phyloP scores from a whole-genome alignment of 92 coral and sea anemone species.

The Nematostella vectensis region DNA sequence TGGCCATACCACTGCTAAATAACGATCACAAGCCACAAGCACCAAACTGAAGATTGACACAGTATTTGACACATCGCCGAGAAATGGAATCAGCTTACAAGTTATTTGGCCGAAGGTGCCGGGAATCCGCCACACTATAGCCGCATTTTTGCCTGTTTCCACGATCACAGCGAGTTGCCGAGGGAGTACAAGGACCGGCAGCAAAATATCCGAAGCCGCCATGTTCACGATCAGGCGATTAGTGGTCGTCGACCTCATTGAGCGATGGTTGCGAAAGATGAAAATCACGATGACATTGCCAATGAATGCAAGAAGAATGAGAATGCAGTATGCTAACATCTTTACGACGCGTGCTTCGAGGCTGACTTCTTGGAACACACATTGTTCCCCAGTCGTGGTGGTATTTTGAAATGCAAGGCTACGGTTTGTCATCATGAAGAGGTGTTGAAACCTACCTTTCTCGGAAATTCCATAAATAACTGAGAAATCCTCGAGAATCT shows the following conservation, averaged over 20 bases:
- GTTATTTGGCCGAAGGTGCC: slow-evolving; percentile 15
- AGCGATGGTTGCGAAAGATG: slow-evolving; percentile 26
- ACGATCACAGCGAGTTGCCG: slow-evolving; percentile 6
- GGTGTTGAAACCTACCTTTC: too few species aligned
- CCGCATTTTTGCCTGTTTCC: slow-evolving; percentile 7
- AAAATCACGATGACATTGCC: slow-evolving; percentile 18
- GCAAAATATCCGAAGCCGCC: slow-evolving; percentile 26
- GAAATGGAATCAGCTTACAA: slow-evolving; percentile 19
- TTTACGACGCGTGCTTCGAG: slow-evolving; percentile 2
- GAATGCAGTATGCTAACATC: slow-evolving; percentile 11
- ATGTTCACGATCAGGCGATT: slow-evolving; percentile 29
- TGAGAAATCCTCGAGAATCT: too few species aligned
- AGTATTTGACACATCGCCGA: slow-evolving; percentile 27
- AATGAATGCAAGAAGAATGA: slow-evolving; percentile 12
- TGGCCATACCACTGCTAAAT: slow-evolving; percentile 29
- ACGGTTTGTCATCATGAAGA: too few species aligned
- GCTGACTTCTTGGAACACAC: slow-evolving; percentile 1
- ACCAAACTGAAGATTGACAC: slow-evolving; percentile 27
- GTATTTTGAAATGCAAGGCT: too few species aligned
- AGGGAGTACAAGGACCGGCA: slow-evolving; percentile 20
- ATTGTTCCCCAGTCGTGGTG: too few species aligned
- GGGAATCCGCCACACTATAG: slow-evolving; percentile 9
- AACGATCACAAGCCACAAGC: slow-evolving; percentile 17
- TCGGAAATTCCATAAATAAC: too few species aligned
- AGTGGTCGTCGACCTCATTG: slow-evolving; percentile 19